Evolutionary conservation across 2,797 vertebrate genomes (phyloP), one percentile per base, ranked within the genome.

Genomic region (Hylomyscus alleni): DNA sequence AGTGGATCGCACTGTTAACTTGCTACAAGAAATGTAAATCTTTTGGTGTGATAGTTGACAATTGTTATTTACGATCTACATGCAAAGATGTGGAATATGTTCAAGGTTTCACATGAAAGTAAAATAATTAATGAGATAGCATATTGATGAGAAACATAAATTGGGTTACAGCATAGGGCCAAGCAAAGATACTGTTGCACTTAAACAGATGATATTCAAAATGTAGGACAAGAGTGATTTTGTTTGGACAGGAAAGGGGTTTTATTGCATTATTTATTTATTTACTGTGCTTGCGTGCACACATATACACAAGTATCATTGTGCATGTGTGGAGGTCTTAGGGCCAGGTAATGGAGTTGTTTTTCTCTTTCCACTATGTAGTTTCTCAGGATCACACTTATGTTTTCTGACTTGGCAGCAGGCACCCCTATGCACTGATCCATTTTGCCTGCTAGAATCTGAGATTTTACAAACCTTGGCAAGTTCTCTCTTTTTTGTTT

Each of bases 101-200:
- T 73, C 26, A 87, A 4, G 75, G 56, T 5, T 88, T 92, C 85
- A 86, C 4, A 47, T 24, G 76, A 69, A 97, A 89, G 15, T 56
- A 76, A 97, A 95, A 91, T 62, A 96, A 90, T 91, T 92, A 90
- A 84, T n/a, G 95, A 58, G 52, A 76, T 77, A 56, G 65, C 31
- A 60, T 56, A 58, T 87, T 82, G 11, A 40, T 87, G 52, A 86
- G 58, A 95, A 95, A 89, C 34, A 92, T 2, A 89, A 87, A 76
- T 20, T 89, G 75, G 83, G 24, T 58, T 96, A 15, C 1, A 92
- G 3, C 10, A 90, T 82, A 85, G 24, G 56, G 17, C 1, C 56
- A 72, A 87, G 13, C 83, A 84, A 81, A 89, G 54, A 91, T 94
- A 47, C 2, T 1, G 20, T 62, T 89, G 19, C 47, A 60, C 1